phyloP scores from a whole-genome alignment of 92 coral and sea anemone genomes.

The Plumapathes pennacea region DNA sequence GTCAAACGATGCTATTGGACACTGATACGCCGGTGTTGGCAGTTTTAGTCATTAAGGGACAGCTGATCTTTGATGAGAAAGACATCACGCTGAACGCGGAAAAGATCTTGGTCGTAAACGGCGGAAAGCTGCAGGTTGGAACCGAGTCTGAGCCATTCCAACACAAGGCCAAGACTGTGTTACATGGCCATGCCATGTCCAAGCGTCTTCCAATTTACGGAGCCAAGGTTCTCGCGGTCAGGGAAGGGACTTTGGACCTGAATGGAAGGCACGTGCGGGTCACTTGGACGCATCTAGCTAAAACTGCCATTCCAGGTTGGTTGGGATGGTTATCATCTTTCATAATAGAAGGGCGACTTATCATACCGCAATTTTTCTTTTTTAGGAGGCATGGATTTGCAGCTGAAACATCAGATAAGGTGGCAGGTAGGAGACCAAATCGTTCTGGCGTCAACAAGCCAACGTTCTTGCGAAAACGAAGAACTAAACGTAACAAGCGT shows the following conservation, averaged over 20 bases:
- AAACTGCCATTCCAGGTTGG: slow-evolving; percentile 66
- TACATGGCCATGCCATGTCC: slow-evolving; percentile 67
- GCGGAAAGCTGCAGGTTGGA: slow-evolving; percentile 84
- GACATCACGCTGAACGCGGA: slow-evolving; percentile 75
- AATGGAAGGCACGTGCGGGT: slow-evolving; percentile 75
- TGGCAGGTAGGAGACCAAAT: slow-evolving; percentile 78
- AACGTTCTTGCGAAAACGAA: slow-evolving; percentile 73
- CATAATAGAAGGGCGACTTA: no score
- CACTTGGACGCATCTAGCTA: slow-evolving; percentile 89
- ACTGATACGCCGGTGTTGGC: slow-evolving; percentile 64
- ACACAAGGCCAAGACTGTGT: slow-evolving; percentile 80
- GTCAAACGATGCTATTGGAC: slow-evolving; percentile 83
- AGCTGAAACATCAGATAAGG: slow-evolving; percentile 64
- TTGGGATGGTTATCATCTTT: no score
- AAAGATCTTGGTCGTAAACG: slow-evolving; percentile 78
- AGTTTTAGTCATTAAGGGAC: slow-evolving; percentile 75
- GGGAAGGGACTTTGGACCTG: slow-evolving; percentile 87
- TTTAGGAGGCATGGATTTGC: slow-evolving; percentile 57
- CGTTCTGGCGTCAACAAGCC: slow-evolving; percentile 86
- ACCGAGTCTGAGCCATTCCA: slow-evolving; percentile 68
- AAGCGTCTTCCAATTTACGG: slow-evolving; percentile 83
- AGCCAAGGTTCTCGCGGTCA: slow-evolving; percentile 81
- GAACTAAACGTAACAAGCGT: slow-evolving; percentile 65
- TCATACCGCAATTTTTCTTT: neutral
- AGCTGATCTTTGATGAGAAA: slow-evolving; percentile 82